A percentile compares a stretch with the other conserved stretches of the same genome.
These are phyloP conservation scores for Aquatica leii DNA, from an alignment of 2,888 invertebrate species.

Conservation along the genomic window DNA sequence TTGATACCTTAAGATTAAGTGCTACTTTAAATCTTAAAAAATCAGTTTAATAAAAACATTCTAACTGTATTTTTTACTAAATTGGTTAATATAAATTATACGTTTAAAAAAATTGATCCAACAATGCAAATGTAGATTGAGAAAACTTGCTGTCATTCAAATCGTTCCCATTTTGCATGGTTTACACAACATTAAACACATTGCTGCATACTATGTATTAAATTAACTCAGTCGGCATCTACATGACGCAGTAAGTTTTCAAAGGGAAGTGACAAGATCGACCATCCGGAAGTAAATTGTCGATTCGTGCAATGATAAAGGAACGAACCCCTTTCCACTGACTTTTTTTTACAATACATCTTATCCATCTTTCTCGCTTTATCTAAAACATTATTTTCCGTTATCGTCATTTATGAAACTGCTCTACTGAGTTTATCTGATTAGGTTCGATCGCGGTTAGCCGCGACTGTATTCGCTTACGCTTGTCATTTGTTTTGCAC, in stretches of 20 bases:
- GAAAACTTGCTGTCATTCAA: constrained; percentile 32
- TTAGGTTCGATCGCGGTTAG: constrained; percentile 50
- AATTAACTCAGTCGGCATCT: constrained; percentile 50
- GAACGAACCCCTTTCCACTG: constrained; percentile 40
- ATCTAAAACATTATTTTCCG: constrained; percentile 22
- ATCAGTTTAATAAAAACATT: not conserved
- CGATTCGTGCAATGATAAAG: constrained; percentile 49
- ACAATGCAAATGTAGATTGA: no score
- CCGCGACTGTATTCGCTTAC: constrained; percentile 50
- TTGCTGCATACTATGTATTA: constrained; percentile 49
- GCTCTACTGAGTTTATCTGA: constrained; percentile 50
- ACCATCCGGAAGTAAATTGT: constrained; percentile 47
- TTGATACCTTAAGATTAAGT: constrained; percentile 39
- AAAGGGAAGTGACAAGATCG: constrained; percentile 51
- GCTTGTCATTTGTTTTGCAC: constrained; percentile 53
- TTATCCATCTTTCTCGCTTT: constrained; percentile 29
- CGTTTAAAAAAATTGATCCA: no score
- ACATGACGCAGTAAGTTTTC: constrained; percentile 49
- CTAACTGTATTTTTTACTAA: not conserved
- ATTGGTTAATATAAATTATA: not conserved
- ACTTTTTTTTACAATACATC: constrained; percentile 35
- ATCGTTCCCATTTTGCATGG: constrained; percentile 31
- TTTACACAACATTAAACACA: constrained; percentile 54
- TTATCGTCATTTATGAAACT: constrained; percentile 38
- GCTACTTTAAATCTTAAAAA: constrained; percentile 21